Conservation (phyloP, 2,797 vertebrate species). For the Esox masquinongy region DNA sequence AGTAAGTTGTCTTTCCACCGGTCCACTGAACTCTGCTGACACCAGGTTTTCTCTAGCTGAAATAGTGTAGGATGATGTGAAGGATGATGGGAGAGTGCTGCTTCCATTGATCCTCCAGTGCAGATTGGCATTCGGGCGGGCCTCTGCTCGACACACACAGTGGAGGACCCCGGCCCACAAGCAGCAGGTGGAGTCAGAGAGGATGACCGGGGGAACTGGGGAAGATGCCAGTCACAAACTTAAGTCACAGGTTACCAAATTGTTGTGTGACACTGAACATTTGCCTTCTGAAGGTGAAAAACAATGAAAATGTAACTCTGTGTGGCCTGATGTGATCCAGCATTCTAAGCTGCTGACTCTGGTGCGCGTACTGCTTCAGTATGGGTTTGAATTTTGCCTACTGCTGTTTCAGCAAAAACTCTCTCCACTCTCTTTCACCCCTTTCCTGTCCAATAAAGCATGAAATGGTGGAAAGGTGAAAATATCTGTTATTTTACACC, state of each 20-base stretch:
- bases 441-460: too few species aligned
- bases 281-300: background rate
- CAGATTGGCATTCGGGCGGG: conserved; percentile 40
- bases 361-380: too few species aligned
- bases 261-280: background rate
- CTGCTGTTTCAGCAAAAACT: too few species aligned
- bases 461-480: too few species aligned
- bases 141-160: conserved; percentile 48
- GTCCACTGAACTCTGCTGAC: conserved; percentile 20
- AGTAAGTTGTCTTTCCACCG: background rate
- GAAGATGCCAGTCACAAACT: background rate
- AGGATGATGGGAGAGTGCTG: background rate
- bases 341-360: too few species aligned
- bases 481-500: background rate
- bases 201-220: conserved; percentile 44
- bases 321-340: background rate
- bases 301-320: background rate
- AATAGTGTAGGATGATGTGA: conserved; percentile 3
- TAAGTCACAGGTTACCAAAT: background rate
- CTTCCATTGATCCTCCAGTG: conserved; percentile 43
- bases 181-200: conserved; percentile 43
- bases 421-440: too few species aligned
- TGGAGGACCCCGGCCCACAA: conserved; percentile 10
- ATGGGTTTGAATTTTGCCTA: too few species aligned
- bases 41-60: background rate